These are phyloP conservation scores for Stratiomys singularior DNA, from an alignment of 2,888 invertebrate genomes.

Conservation along the genomic window DNA sequence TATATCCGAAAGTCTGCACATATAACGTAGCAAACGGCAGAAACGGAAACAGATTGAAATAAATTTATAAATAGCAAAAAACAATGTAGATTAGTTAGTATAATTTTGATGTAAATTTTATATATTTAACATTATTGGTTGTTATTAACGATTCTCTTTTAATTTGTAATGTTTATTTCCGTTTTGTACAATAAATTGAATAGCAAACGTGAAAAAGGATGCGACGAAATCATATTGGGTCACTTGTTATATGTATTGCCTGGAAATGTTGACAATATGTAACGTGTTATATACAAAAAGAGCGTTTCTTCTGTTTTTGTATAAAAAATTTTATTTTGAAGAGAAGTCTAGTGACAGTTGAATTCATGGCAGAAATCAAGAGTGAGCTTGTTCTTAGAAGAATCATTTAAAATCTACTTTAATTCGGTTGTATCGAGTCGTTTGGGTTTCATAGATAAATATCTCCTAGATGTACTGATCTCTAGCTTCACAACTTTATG, in stretches of 20 bases:
- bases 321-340: no score
- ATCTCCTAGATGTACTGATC: no score
- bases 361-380: no score
- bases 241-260: slow-evolving; percentile 7
- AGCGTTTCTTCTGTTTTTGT: no score
- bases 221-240: slow-evolving; percentile 28
- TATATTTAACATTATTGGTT: slow-evolving; percentile 41
- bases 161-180: slow-evolving; percentile 10
- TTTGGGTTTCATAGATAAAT: no score
- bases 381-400: no score
- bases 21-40: slow-evolving; percentile 6
- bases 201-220: slow-evolving; percentile 35
- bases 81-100: neutral
- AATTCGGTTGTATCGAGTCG: no score
- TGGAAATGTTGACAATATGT: neutral
- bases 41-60: neutral
- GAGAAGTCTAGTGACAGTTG: no score
- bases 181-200: slow-evolving; percentile 29
- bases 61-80: neutral
- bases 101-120: slow-evolving; percentile 45
- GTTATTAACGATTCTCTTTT: slow-evolving; percentile 40
- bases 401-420: no score
- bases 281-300: no score
- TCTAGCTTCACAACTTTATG: no score
- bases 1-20: neutral